phyloP scores from a whole-genome alignment of 2,113 vertebrate genomes.

The Lampris incognitus region DNA sequence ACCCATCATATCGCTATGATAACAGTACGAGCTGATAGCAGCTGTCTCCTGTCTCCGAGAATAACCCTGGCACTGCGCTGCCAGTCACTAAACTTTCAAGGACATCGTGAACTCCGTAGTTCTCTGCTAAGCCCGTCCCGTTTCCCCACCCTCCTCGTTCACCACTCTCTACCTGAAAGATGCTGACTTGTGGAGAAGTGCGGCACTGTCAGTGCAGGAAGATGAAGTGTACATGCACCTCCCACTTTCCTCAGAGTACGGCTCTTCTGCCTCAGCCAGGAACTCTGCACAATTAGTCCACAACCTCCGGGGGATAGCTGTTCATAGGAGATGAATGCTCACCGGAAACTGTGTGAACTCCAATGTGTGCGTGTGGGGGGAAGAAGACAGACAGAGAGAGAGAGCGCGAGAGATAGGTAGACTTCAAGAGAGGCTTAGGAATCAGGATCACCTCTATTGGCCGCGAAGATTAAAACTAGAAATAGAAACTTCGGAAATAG shows the following conservation, averaged over 20 bases:
- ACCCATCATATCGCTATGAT: slow-evolving; percentile 37
- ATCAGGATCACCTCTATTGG: too few species aligned
- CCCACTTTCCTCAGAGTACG: slow-evolving; percentile 60
- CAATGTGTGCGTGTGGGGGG: slow-evolving; percentile 18
- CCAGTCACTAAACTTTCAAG: slow-evolving; percentile 76
- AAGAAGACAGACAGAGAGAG: neutral
- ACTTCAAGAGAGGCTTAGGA: neutral
- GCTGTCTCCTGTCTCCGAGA: slow-evolving; percentile 36
- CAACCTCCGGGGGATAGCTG: slow-evolving; percentile 55
- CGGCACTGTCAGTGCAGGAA: slow-evolving; percentile 67
- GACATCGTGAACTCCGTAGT: slow-evolving; percentile 48
- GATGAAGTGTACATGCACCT: slow-evolving; percentile 72
- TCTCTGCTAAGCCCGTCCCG: slow-evolving; percentile 47
- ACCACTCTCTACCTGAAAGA: slow-evolving; percentile 67
- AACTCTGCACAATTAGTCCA: slow-evolving; percentile 74
- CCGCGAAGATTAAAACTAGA: too few species aligned
- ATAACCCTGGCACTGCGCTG: slow-evolving; percentile 41
- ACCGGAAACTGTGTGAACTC: slow-evolving; percentile 26
- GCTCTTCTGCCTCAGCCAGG: slow-evolving; percentile 54
- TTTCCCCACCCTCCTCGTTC: slow-evolving; percentile 54
- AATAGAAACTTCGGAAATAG: too few species aligned
- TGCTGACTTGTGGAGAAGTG: slow-evolving; percentile 76
- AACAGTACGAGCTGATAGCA: slow-evolving; percentile 42
- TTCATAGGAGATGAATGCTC: slow-evolving; percentile 68
- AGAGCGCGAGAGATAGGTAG: neutral